Conservation (phyloP, 2,113 vertebrate species). For the Psephotus haematonotus region DNA sequence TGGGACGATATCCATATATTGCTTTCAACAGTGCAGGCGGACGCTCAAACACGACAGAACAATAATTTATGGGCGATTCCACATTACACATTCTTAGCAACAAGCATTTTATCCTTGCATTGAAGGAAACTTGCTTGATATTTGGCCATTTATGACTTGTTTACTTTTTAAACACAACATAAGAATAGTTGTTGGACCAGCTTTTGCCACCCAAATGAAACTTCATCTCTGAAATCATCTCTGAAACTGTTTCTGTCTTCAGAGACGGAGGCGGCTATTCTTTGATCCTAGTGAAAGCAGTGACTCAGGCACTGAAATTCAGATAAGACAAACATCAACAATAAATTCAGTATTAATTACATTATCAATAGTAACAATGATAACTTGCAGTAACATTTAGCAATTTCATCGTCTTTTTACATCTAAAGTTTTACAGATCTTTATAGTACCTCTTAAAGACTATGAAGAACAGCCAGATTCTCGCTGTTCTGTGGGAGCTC, state of each 20-base stretch:
- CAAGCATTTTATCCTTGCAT: neutral
- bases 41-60: neutral
- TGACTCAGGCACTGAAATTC: neutral
- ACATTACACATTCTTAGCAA: neutral
- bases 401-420: neutral
- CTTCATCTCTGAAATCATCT: neutral
- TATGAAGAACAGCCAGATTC: neutral
- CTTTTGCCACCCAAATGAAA: constrained; percentile 8
- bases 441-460: neutral
- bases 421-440: neutral
- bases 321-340: neutral
- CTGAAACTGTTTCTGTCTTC: constrained; percentile 21
- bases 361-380: neutral
- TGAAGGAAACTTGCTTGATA: neutral
- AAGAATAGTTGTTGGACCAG: constrained; percentile 16
- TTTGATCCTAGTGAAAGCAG: neutral
- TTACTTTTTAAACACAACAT: neutral
- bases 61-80: neutral
- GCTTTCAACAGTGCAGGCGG: neutral
- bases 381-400: neutral
- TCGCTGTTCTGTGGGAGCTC: neutral
- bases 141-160: neutral
- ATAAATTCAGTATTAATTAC: neutral
- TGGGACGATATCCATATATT: rapidly evolving
- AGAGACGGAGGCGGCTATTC: neutral